These are phyloP conservation scores for Catocala sponsa DNA, from an alignment of 2,888 invertebrate species.

Conservation along the genomic window DNA sequence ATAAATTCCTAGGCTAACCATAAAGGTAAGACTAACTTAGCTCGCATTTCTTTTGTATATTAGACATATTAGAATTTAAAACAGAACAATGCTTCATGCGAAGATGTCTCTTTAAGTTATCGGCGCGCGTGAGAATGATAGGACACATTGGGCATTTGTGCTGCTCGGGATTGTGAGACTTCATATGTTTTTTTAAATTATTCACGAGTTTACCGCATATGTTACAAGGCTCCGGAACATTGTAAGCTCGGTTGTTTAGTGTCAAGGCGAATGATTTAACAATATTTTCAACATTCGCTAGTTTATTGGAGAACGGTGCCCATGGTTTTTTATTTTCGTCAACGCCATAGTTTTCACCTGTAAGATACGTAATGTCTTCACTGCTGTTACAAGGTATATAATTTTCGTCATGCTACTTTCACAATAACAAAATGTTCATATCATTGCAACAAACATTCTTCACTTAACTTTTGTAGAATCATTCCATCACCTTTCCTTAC, in stretches of 20 bases:
- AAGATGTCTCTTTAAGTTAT: slow-evolving; percentile 90
- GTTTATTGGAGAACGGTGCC: slow-evolving; percentile 73
- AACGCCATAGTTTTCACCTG: slow-evolving; percentile 83
- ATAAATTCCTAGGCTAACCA: slow-evolving; percentile 18
- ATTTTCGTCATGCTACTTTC: slow-evolving; percentile 58
- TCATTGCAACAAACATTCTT: slow-evolving; percentile 51
- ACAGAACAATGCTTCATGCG: slow-evolving; percentile 88
- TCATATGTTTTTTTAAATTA: slow-evolving; percentile 91
- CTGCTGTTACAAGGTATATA: slow-evolving; percentile 50
- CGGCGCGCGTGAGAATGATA: slow-evolving; percentile 89
- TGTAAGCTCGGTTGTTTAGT: slow-evolving; percentile 66
- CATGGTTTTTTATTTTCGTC: slow-evolving; percentile 83
- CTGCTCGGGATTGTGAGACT: slow-evolving; percentile 89
- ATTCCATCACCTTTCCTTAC: slow-evolving; percentile 52
- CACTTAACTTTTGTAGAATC: slow-evolving; percentile 45
- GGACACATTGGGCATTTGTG: slow-evolving; percentile 90
- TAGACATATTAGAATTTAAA: slow-evolving; percentile 74
- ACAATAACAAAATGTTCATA: slow-evolving; percentile 48
- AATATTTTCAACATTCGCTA: slow-evolving; percentile 75
- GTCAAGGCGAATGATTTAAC: slow-evolving; percentile 76
- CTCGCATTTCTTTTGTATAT: slow-evolving; percentile 77
- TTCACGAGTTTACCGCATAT: slow-evolving; percentile 90
- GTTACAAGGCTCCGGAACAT: slow-evolving; percentile 87
- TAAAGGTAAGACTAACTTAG: slow-evolving; percentile 45
- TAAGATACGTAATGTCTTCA: slow-evolving; percentile 76